These are phyloP conservation scores for Coelinius sp. DNA, from an alignment of 2,888 invertebrate species.

Conservation along the genomic window DNA sequence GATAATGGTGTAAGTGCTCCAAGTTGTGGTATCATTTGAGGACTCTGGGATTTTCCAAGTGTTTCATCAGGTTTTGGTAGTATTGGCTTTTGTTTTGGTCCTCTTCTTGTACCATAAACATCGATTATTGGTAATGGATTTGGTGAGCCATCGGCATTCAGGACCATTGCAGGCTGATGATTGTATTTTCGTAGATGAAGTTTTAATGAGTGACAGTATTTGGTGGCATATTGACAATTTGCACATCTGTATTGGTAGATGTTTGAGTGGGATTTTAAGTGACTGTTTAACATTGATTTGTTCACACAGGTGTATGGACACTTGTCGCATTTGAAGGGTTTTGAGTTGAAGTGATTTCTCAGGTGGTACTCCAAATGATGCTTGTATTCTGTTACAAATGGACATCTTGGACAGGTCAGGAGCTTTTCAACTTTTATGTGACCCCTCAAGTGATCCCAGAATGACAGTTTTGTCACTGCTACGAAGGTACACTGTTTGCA, in stretches of 20 bases:
- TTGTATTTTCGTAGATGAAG: constrained; percentile 92
- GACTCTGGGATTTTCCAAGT: constrained; percentile 42
- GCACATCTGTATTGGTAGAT: constrained; percentile 94
- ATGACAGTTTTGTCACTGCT: constrained; percentile 89
- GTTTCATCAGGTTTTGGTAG: not conserved
- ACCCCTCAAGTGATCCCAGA: constrained; percentile 91
- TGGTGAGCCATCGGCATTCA: constrained; percentile 90
- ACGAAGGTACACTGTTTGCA: constrained; percentile 94
- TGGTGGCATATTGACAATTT: constrained; percentile 96
- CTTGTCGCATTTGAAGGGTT: constrained; percentile 94
- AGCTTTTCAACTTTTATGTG: constrained; percentile 96
- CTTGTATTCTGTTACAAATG: constrained; percentile 98
- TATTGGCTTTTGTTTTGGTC: constrained; percentile 78
- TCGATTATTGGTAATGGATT: constrained; percentile 91
- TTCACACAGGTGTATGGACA: constrained; percentile 96
- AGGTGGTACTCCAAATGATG: constrained; percentile 98
- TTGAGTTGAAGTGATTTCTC: constrained; percentile 93
- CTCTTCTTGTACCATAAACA: constrained; percentile 90
- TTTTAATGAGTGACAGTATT: constrained; percentile 98
- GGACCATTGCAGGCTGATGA: constrained; percentile 91
- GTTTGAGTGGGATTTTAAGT: constrained; percentile 95
- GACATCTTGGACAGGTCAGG: constrained; percentile 91
- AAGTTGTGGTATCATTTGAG: constrained; percentile 43
- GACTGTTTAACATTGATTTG: constrained; percentile 99
- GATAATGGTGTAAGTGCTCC: constrained; percentile 33